Conservation (phyloP, 2,113 vertebrate genomes). For the Heterotilapia buettikoferi region DNA sequence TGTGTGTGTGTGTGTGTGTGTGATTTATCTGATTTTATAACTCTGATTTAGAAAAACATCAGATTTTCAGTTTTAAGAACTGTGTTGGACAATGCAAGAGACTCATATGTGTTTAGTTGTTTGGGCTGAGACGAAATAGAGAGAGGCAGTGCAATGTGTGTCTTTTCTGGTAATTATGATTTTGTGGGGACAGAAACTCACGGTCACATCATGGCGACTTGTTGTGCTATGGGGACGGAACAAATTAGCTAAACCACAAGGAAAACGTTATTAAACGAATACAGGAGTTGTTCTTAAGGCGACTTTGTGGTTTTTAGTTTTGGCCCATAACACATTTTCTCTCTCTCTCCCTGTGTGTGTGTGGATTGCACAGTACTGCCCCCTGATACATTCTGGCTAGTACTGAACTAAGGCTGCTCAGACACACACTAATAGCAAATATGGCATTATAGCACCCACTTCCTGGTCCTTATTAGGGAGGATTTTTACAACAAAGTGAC, state of each 20-base stretch:
- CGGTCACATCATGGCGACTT: accelerated
- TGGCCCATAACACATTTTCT: background rate
- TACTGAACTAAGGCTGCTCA: background rate
- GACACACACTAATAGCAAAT: background rate
- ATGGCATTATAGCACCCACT: accelerated
- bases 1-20: accelerated
- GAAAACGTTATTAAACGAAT: background rate
- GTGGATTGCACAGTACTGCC: background rate
- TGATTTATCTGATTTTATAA: background rate
- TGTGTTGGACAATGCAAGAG: background rate
- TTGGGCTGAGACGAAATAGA: background rate
- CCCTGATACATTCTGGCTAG: background rate
- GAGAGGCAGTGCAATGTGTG: background rate
- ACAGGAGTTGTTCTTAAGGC: background rate
- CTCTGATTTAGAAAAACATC: background rate
- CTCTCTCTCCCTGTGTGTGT: background rate
- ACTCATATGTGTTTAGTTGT: background rate
- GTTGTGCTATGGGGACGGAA: background rate
- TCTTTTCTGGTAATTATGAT: background rate
- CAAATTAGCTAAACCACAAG: background rate
- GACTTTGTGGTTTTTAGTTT: background rate
- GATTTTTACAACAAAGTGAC: background rate
- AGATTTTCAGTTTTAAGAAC: background rate
- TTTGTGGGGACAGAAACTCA: background rate
- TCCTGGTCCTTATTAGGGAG: background rate